These are phyloP conservation scores for Xestia rhomboidea DNA, from an alignment of 2,888 invertebrate species.

Conservation along the genomic window DNA sequence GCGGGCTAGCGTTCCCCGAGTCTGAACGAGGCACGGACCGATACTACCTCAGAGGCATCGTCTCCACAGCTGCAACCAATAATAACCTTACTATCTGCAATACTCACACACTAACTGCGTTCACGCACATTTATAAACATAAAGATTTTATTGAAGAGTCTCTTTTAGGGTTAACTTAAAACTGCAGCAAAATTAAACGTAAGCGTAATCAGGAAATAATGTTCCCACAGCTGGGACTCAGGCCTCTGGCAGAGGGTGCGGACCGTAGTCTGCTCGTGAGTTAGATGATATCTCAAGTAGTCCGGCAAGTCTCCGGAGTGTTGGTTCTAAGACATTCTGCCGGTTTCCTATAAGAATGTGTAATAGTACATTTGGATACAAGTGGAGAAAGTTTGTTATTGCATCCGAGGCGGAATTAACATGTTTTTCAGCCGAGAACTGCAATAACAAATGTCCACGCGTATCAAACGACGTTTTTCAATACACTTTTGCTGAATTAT, in stretches of 20 bases:
- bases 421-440: too few species aligned
- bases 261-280: too few species aligned
- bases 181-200: neutral
- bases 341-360: neutral
- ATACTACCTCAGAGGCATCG: conserved; percentile 82
- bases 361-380: too few species aligned
- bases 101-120: conserved; percentile 73
- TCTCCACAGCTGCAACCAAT: conserved; percentile 77
- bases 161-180: conserved; percentile 23
- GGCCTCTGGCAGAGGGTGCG: neutral
- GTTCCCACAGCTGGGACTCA: neutral
- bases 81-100: conserved; percentile 72
- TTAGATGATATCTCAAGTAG: too few species aligned
- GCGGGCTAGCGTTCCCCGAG: conserved; percentile 79
- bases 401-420: too few species aligned
- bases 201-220: conserved; percentile 7
- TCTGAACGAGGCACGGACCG: conserved; percentile 70
- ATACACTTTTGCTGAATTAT: too few species aligned
- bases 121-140: conserved; percentile 78
- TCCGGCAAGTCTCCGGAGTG: neutral
- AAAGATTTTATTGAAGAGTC: conserved; percentile 77
- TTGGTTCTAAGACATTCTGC: neutral
- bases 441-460: too few species aligned
- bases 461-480: too few species aligned
- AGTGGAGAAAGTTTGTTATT: too few species aligned